These are phyloP conservation scores for Drosophila cyrtoloma DNA, from an alignment of 2,888 invertebrate genomes.

Conservation along the genomic window DNA sequence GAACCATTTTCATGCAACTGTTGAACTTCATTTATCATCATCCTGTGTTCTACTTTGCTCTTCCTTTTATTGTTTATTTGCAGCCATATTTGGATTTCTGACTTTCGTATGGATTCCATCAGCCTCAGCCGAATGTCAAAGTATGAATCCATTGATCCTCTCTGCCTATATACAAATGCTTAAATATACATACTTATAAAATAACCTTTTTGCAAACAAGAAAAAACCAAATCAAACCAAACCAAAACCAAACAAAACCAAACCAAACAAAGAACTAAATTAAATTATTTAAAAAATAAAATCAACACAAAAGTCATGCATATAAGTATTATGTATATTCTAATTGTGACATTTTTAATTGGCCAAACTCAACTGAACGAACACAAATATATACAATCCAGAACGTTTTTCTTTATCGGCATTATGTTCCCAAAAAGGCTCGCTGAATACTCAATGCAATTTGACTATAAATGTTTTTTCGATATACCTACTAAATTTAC, in stretches of 20 bases:
- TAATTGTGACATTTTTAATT: conserved; percentile 50
- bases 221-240: conserved; percentile 22
- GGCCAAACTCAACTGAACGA: conserved; percentile 28
- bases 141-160: conserved; percentile 86
- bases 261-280: not conserved
- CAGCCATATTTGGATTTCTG: conserved; percentile 85
- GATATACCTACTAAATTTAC: conserved; percentile 24
- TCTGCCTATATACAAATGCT: conserved; percentile 62
- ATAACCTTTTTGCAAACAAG: conserved; percentile 61
- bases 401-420: conserved; percentile 41
- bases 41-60: conserved; percentile 79
- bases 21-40: conserved; percentile 65
- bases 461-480: conserved; percentile 53
- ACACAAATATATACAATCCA: conserved; percentile 10
- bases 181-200: conserved; percentile 62
- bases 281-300: conserved; percentile 10
- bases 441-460: conserved; percentile 45
- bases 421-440: conserved; percentile 50
- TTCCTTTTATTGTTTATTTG: conserved; percentile 82
- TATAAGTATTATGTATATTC: conserved; percentile 62
- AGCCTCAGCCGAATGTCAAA: conserved; percentile 87
- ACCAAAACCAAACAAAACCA: conserved; percentile 21
- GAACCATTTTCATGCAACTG: conserved; percentile 51
- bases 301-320: conserved; percentile 55
- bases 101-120: conserved; percentile 86